Percentiles rank a stretch among this genome's conserved stretches.
Evolutionary conservation across 2,113 vertebrate species (phyloP).

Genomic region (Spizaetus ornatus): DNA sequence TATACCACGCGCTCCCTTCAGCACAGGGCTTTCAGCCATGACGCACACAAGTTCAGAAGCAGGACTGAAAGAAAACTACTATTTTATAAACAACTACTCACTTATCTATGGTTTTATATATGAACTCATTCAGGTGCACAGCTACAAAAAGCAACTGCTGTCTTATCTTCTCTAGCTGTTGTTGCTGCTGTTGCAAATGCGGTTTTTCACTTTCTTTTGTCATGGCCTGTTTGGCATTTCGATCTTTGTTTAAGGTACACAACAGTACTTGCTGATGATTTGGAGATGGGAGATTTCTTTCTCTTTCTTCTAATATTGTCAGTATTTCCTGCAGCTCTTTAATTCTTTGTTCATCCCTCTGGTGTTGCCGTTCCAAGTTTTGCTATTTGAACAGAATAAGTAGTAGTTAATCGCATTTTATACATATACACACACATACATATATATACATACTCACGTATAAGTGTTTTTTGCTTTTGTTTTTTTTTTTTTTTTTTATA

Average conservation of each 20-base stretch:
- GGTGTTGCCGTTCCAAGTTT: constrained; percentile 79
- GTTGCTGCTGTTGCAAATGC: constrained; percentile 35
- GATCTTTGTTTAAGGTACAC: neutral
- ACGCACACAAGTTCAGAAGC: neutral
- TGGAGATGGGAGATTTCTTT: constrained; percentile 54
- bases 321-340: constrained; percentile 81
- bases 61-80: neutral
- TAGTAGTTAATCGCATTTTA: neutral
- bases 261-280: neutral
- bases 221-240: neutral
- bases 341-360: constrained; percentile 81
- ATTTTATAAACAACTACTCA: constrained; percentile 8
- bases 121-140: constrained; percentile 58
- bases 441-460: neutral
- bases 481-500: neutral
- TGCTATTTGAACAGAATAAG: constrained; percentile 61
- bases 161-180: constrained; percentile 69
- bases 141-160: constrained; percentile 70
- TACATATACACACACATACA: neutral
- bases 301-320: constrained; percentile 69
- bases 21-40: neutral
- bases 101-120: constrained; percentile 60
- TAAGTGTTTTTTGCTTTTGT: neutral
- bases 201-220: neutral
- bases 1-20: neutral